Evolutionary conservation across 2,797 vertebrate species (phyloP).

Genomic region (Propithecus perrieri): DNA sequence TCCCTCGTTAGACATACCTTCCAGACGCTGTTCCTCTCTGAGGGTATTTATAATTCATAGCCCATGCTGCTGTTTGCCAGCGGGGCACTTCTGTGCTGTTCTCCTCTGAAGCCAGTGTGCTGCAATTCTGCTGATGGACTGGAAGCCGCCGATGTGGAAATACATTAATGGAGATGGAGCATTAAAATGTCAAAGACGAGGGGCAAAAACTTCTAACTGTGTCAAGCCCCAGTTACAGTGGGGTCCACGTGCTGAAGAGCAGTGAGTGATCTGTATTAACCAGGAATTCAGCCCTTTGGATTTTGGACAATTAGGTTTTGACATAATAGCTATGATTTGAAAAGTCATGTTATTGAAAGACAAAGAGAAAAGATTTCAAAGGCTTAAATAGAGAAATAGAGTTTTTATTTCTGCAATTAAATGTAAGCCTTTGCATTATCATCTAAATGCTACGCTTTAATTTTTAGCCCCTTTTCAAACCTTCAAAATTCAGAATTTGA

Average conservation of each 20-base stretch:
- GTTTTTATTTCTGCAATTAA: slow-evolving; percentile 74
- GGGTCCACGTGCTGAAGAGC: neutral
- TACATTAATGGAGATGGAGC: slow-evolving; percentile 78
- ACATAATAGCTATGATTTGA: slow-evolving; percentile 77
- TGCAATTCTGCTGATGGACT: slow-evolving; percentile 79
- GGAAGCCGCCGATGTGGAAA: slow-evolving; percentile 80
- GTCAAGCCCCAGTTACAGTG: slow-evolving; percentile 41
- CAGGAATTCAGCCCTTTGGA: slow-evolving; percentile 71
- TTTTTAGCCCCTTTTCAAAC: neutral
- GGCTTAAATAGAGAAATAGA: slow-evolving; percentile 68
- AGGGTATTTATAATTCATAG: slow-evolving; percentile 91
- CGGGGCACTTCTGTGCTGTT: slow-evolving; percentile 83
- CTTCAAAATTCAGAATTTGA: slow-evolving; percentile 32
- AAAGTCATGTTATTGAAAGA: slow-evolving; percentile 63
- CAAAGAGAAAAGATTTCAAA: slow-evolving; percentile 67
- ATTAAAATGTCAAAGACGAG: slow-evolving; percentile 81
- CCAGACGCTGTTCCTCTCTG: slow-evolving; percentile 65
- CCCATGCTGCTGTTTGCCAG: slow-evolving; percentile 85
- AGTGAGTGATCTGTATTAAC: neutral
- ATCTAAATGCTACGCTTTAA: neutral
- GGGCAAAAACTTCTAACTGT: slow-evolving; percentile 42
- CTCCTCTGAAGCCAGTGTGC: slow-evolving; percentile 77
- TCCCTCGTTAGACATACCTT: slow-evolving; percentile 1
- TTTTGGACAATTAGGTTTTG: slow-evolving; percentile 74
- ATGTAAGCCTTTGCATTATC: slow-evolving; percentile 25